Evolutionary conservation across 1,140 invertebrate genomes (phyloP), one percentile per base, ranked within the genome.

Genomic region (Grapholita molesta): DNA sequence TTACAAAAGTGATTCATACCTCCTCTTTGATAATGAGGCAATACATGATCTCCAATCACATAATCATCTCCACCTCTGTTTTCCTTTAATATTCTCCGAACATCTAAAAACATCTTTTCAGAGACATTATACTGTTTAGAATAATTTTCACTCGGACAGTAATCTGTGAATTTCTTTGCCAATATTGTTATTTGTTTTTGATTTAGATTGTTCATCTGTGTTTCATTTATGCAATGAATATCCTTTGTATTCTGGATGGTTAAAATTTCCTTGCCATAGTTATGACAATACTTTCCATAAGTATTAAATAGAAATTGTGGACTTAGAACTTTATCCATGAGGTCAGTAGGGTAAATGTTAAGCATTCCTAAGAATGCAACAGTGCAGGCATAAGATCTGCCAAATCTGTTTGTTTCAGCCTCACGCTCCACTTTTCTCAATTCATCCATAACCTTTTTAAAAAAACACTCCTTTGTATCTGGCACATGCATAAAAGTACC

Each of bases 151-250:
- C 71, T 68, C 25, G 93, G 93, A 15, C 91, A 73, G 81, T 82
- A 93, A 72, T 93, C 91, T 61, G 89, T 91, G 66, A 84, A 80
- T 82, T 91, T 93, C 80, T 94, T 94, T 15, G 86, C 77, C 30
- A 94, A 68, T 55, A 85, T 87, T 32, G 72, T 71, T 55, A 82
- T 73, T 72, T 84, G 21, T 70, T 85, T 86, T 9, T 86, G 73
- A 52, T 70, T 70, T n/a, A 95, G 80, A 28, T 88, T 75, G 66
- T 92, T 93, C 15, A 93, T 93, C 57, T 83, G 35, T 21, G 42
- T 75, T 69, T 94, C 94, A 35, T 93, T 75, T 3, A 92, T 91
- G 70, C 91, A 85, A 77, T 95, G 94, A 79, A 95, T 88, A 75
- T 93, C 89, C 5, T 93, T 78, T 61, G 85, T 86, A 67, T 89